Base-by-base conservation (phyloP, 2,797 vertebrate genomes). In the Lerista edwardsae region DNA sequence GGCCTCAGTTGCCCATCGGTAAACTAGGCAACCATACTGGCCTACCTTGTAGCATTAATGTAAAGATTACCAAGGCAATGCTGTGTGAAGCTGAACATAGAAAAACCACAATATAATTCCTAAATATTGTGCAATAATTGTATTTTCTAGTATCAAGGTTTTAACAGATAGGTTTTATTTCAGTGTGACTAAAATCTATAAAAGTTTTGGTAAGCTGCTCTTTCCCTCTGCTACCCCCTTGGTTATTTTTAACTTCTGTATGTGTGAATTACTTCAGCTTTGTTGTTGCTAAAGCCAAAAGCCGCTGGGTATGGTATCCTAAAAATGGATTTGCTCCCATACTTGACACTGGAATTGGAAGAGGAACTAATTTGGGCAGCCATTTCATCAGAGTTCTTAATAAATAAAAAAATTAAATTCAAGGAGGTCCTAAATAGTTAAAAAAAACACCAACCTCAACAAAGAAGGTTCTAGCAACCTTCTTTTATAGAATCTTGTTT, bases 341-440 rank as follows among this genome's bases (percentile, higher is more conserved):
- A 68, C 82, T 87, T 31, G 11, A 82, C 88, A 88, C 86, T 83
- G 77, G 84, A 75, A 85, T 73, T 1, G 2, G 74, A 88, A 87
- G 83, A 69, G 55, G 76, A 82, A 83, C 75, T 77, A 80, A 86
- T 2, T 0, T n/a, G 31, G 47, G 57, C 72, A 83, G 14, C 34
- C 82, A 44, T 87, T 84, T 84, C 36, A 4, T 34, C 83, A 84
- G 77, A 10, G 10, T 88, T 89, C 39, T 39, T 83, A 84, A 23
- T 83, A 76, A 80, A 29, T 5, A 57, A 73, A 47, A 86, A 62
- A 72, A 87, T 51, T 75, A 88, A 79, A 72, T 39, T 39, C 17
- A 79, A 74, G 82, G 86, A 77, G 57, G 55, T 69, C 10, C 0
- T 0, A 69, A 80, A 83, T 90, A 81, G 14, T 36, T 59, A 77